These are phyloP conservation scores for Pseudomugil tenellus DNA, from an alignment of 2,797 vertebrate genomes.

Conservation along the genomic window DNA sequence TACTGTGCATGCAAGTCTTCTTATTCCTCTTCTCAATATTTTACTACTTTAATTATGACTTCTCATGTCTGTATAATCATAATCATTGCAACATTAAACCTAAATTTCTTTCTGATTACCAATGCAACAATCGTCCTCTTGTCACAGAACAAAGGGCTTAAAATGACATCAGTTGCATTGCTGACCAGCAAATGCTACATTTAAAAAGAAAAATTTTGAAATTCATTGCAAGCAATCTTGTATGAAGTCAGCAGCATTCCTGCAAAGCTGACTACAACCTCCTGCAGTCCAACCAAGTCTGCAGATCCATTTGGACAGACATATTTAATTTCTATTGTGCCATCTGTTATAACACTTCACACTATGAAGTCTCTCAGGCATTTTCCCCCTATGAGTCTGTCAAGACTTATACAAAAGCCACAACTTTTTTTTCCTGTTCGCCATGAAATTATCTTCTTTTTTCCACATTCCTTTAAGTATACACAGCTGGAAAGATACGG, in stretches of 20 bases:
- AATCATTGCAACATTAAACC: not conserved
- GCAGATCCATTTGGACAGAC: constrained; percentile 62
- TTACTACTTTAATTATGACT: no score
- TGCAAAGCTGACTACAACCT: not conserved
- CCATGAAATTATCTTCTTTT: constrained; percentile 54
- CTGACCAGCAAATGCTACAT: constrained; percentile 31
- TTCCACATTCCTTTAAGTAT: constrained; percentile 50
- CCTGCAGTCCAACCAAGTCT: constrained; percentile 25
- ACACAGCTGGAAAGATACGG: constrained; percentile 66
- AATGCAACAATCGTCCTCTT: not conserved
- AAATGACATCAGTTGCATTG: constrained; percentile 11
- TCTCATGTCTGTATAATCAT: not conserved
- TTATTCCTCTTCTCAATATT: no score
- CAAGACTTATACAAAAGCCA: constrained; percentile 63
- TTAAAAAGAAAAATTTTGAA: constrained; percentile 14
- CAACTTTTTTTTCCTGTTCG: constrained; percentile 30
- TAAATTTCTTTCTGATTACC: not conserved
- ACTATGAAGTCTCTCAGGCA: constrained; percentile 51
- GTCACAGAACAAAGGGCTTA: constrained; percentile 6
- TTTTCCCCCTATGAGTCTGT: constrained; percentile 61
- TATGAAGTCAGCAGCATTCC: constrained; percentile 3
- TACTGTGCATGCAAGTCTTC: no score
- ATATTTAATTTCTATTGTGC: constrained; percentile 72
- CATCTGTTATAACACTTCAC: constrained; percentile 82
- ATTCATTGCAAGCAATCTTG: not conserved